phyloP scores from a whole-genome alignment of 2,113 vertebrate genomes.

The Rhinopomastus cyanomelas region DNA sequence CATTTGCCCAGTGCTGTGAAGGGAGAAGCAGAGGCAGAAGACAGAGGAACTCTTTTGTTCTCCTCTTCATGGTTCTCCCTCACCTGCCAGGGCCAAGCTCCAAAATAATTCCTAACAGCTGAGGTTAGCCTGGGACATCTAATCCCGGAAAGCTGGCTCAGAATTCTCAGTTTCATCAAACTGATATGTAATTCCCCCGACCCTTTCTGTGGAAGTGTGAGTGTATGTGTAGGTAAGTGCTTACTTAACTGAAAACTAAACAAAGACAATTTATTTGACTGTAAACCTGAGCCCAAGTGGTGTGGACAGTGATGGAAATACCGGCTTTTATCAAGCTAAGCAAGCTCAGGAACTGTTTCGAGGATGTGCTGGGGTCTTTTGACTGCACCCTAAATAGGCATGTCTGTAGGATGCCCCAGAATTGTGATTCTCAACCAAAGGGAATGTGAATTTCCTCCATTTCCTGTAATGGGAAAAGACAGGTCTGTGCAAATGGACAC shows the following conservation, averaged over 20 bases:
- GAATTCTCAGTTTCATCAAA: conserved; percentile 18
- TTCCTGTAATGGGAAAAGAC: not conserved
- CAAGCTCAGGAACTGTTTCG: not conserved
- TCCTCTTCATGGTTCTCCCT: not conserved
- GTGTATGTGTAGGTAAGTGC: not conserved
- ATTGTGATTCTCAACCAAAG: not conserved
- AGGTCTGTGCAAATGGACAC: not conserved
- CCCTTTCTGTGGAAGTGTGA: not conserved
- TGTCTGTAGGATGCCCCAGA: not conserved
- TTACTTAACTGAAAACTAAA: not conserved
- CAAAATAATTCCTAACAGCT: conserved; percentile 59
- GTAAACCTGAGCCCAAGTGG: not conserved
- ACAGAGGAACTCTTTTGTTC: conserved; percentile 63
- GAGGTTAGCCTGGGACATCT: conserved; percentile 46
- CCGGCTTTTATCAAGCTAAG: not conserved
- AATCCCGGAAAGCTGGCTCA: conserved; percentile 50
- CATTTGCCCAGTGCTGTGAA: not conserved
- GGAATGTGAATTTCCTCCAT: not conserved
- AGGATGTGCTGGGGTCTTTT: not conserved
- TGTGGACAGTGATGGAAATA: not conserved
- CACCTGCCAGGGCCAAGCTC: conserved; percentile 50
- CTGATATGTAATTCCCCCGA: not conserved
- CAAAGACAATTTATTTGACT: not conserved
- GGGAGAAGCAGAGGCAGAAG: not conserved
- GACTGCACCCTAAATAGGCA: rapidly evolving